Evolutionary conservation across 1,140 invertebrate genomes (phyloP), one percentile per base, ranked within the genome.

Genomic region (Caerostris darwini): DNA sequence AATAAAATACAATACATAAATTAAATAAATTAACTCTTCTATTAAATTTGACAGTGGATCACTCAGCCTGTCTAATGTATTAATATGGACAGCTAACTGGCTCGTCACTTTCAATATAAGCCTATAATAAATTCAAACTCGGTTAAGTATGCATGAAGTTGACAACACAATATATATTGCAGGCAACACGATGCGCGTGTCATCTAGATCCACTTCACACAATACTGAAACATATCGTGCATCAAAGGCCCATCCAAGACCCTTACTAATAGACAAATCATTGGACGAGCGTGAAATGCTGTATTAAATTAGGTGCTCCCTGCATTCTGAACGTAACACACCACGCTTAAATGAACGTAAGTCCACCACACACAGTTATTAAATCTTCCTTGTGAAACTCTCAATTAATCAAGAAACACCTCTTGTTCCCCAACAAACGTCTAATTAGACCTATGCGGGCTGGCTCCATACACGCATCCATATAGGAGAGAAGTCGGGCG

Each of bases 371-470:
- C 57, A 81, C 57, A 90, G 89, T 92, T 92, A 92, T 92, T 92
- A 92, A 92, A 92, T 85, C 90, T 85, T 92, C 90, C 57, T 56
- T 81, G 71, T 85, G 90, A 92, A 85, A 53, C 90, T 92, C 90
- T 85, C 90, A 92, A 92, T 92, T 92, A 92, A 92, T 92, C 90
- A 92, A 92, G 90, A 92, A 90, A 90, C 89, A 81, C 89, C 89
- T 81, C 90, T 92, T 92, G 90, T 85, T 92, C 90, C 71, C 54
- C 67, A 90, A 90, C 89, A 77, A 90, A 90, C 77, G 90, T 85
- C 81, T 92, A 92, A 92, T 92, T 92, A 92, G 90, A 34, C 89
- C 69, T 50, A 81, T 91, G 90, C 57, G 90, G 90, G 69, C 82
- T 53, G 82, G 59, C 67, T 61, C 71, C 57, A 7, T 56, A 71